Conservation (phyloP, 2,113 vertebrate genomes). For the Microcebus murinus region DNA sequence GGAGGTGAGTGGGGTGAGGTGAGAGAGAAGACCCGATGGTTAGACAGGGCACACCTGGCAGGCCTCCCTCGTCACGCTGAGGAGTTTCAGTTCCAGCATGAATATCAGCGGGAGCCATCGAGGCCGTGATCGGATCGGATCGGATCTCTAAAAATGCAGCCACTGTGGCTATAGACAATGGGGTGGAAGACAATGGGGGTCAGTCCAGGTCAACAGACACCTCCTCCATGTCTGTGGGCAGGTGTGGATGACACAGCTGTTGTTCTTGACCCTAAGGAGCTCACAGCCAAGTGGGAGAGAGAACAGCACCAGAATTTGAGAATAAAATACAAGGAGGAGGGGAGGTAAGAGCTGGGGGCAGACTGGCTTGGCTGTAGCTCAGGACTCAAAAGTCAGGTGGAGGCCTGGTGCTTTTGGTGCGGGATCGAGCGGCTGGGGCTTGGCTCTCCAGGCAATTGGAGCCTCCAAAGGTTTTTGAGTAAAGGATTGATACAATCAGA, state of each 20-base stretch:
- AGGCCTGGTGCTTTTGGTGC: no score
- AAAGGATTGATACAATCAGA: not conserved
- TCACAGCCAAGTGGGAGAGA: not conserved
- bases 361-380: no score
- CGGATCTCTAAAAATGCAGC: not conserved
- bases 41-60: not conserved
- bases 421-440: not conserved
- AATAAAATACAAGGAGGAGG: no score
- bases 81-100: not conserved
- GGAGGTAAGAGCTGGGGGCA: no score
- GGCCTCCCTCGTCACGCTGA: not conserved
- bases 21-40: not conserved
- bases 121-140: not conserved
- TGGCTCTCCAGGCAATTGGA: not conserved
- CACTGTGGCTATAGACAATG: not conserved
- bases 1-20: not conserved
- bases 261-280: not conserved
- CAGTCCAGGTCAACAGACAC: not conserved
- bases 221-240: not conserved
- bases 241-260: no score
- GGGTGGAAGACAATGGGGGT: no score
- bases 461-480: not conserved
- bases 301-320: not conserved
- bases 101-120: not conserved
- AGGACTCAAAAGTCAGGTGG: no score